phyloP scores from a whole-genome alignment of 2,888 invertebrate genomes.

The Unio pictorum region DNA sequence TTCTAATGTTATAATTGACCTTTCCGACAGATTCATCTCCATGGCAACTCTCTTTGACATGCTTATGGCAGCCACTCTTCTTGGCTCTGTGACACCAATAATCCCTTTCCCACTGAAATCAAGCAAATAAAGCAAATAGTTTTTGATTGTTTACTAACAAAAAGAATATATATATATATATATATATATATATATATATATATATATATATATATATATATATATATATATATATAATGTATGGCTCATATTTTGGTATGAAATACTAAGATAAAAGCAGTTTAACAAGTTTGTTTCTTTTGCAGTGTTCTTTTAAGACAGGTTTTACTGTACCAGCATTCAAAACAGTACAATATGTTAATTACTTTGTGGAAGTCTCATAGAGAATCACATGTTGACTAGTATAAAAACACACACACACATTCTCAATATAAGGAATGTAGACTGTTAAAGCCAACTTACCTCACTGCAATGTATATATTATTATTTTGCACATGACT shows the following conservation, averaged over 20 bases:
- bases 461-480: too few relatives aligned
- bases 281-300: not conserved
- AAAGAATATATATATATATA: not conserved
- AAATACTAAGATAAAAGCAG: not conserved
- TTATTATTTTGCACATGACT: too few relatives aligned
- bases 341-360: too few relatives aligned
- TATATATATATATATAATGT: not conserved
- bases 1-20: constrained; percentile 25
- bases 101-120: constrained; percentile 76
- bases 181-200: not conserved
- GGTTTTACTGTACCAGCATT: too few relatives aligned
- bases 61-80: constrained; percentile 97
- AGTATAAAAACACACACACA: too few relatives aligned
- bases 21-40: constrained; percentile 84
- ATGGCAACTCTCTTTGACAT: constrained; percentile 93
- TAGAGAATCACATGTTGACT: too few relatives aligned
- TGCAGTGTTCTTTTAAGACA: too few relatives aligned
- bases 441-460: too few relatives aligned
- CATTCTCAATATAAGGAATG: too few relatives aligned
- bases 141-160: not conserved
- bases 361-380: too few relatives aligned
- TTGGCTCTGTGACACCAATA: constrained; percentile 96
- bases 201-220: not conserved
- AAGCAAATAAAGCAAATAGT: not conserved
- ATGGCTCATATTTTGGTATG: not conserved